A percentile compares a stretch with the other conserved stretches of the same genome.
These are phyloP conservation scores for Oryzias celebensis DNA, from an alignment of 2,113 vertebrate genomes.

Conservation along the genomic window DNA sequence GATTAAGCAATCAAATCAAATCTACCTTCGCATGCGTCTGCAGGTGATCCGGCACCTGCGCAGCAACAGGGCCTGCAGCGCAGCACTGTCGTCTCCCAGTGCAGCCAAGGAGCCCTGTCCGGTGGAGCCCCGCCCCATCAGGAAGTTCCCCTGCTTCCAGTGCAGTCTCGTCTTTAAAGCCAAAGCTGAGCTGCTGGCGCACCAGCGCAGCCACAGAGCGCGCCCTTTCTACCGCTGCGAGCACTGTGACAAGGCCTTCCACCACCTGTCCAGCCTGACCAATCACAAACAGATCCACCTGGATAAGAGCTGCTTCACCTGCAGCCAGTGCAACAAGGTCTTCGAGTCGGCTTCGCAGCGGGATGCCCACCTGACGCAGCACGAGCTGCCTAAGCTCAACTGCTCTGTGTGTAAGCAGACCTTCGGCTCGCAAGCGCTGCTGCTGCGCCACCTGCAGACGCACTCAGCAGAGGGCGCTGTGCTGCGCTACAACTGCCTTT, in stretches of 20 bases:
- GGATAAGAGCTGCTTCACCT: slow-evolving; percentile 27
- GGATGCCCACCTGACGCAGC: slow-evolving; percentile 44
- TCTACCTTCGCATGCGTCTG: neutral
- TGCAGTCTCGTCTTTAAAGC: slow-evolving; percentile 56
- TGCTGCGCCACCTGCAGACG: slow-evolving; percentile 61
- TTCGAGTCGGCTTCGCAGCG: slow-evolving; percentile 34
- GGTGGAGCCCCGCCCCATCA: slow-evolving; percentile 6
- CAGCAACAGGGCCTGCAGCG: slow-evolving; percentile 42
- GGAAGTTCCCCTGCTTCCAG: slow-evolving; percentile 63
- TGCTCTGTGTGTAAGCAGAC: slow-evolving; percentile 50
- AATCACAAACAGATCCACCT: slow-evolving; percentile 65
- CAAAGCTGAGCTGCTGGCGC: slow-evolving; percentile 44
- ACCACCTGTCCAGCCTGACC: slow-evolving; percentile 63
- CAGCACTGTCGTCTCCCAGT: neutral
- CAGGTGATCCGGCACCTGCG: slow-evolving; percentile 73
- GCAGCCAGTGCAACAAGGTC: slow-evolving; percentile 36
- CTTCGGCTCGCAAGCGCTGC: slow-evolving; percentile 61
- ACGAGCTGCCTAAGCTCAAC: slow-evolving; percentile 41
- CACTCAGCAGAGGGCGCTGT: slow-evolving; percentile 49
- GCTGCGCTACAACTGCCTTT: slow-evolving; percentile 61
- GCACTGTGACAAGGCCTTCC: slow-evolving; percentile 54
- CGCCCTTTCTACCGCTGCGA: slow-evolving; percentile 61
- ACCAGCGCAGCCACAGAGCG: slow-evolving; percentile 60
- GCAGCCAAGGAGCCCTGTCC: slow-evolving; percentile 2
- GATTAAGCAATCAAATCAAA: neutral